Evolutionary conservation across 2,888 invertebrate genomes (phyloP), one percentile per base, ranked within the genome.

Genomic region (Aromia moschata): DNA sequence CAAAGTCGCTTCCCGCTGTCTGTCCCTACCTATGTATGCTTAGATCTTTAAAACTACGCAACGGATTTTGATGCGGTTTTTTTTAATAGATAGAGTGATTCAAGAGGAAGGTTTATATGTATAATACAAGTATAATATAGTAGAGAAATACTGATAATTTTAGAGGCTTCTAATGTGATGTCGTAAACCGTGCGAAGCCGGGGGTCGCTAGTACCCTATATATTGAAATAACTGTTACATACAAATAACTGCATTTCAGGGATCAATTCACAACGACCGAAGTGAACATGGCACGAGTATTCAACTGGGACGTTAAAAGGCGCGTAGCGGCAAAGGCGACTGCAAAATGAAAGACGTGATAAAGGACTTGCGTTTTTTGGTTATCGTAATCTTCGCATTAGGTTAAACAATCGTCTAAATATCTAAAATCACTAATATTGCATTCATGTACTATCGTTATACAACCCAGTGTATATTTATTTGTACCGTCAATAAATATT

Each of bases 261-360:
- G 98, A 98, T 84, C 98, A 98, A 82, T 92, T 94, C 76, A 99
- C 98, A 11, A 98, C 97, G 14, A 94, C 96, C 41, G 98, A 99
- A 88, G 98, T 98, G 16, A 98, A 98, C 80, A 97, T 98, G 95
- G 98, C 98, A 20, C 85, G 98, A 77, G 95, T 98, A 16, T 97
- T 94, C 80, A 98, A 98, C 81, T 98, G 97, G 97, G 94, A 97
- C 83, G 96, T 98, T 1, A 97, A 96, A 80, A 87, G 90, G 76
- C 88, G 94, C 67, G 69, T 69, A 45, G 69, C 69, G 14, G 54
- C 62, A 10, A 69, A 70, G 55, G 65, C 82, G 16, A 71, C 73
- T 17, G 52, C 67, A 33, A 74, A 74, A 66, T 70, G 60, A 70
- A 40, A 1, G 15, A 54, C 3, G 14, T 7, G 30, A 10, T 7